These are phyloP conservation scores for Cyclophora punctaria DNA, from an alignment of 2,888 invertebrate genomes.

Conservation along the genomic window DNA sequence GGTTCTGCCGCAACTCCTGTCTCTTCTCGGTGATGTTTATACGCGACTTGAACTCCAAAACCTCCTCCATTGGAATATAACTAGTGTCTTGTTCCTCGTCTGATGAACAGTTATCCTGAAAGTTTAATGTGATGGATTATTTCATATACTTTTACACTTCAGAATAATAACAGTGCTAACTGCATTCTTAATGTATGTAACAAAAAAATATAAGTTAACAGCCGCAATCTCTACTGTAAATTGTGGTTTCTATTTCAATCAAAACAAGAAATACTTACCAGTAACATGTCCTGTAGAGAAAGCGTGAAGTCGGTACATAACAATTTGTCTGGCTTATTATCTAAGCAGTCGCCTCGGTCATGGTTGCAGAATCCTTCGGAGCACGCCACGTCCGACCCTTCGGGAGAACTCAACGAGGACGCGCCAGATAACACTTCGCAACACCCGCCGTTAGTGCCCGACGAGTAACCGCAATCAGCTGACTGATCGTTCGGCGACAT, in stretches of 20 bases:
- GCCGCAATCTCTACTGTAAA: no score
- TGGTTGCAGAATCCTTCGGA: slow-evolving; percentile 91
- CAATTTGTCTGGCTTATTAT: slow-evolving; percentile 44
- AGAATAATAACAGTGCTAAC: no score
- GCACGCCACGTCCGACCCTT: slow-evolving; percentile 92
- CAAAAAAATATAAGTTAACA: no score
- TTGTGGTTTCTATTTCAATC: no score
- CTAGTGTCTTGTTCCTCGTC: slow-evolving; percentile 85
- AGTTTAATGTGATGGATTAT: neutral
- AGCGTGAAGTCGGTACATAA: slow-evolving; percentile 72
- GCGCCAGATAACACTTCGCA: slow-evolving; percentile 80
- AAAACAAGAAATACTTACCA: slow-evolving; percentile 68
- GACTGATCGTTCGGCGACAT: slow-evolving; percentile 81
- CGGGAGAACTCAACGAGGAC: slow-evolving; percentile 89
- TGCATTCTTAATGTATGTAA: no score
- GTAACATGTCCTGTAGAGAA: slow-evolving; percentile 85
- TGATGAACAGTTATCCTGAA: slow-evolving; percentile 84
- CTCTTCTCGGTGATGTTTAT: slow-evolving; percentile 86
- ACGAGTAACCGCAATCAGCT: slow-evolving; percentile 92
- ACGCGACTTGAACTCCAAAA: slow-evolving; percentile 89
- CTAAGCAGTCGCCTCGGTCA: slow-evolving; percentile 73
- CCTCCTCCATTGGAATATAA: slow-evolving; percentile 92
- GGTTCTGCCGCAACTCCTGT: slow-evolving; percentile 85
- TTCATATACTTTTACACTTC: no score
- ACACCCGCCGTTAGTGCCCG: slow-evolving; percentile 85